Evolutionary conservation across 2,888 invertebrate genomes (phyloP).

Genomic region (Tenodera sinensis): DNA sequence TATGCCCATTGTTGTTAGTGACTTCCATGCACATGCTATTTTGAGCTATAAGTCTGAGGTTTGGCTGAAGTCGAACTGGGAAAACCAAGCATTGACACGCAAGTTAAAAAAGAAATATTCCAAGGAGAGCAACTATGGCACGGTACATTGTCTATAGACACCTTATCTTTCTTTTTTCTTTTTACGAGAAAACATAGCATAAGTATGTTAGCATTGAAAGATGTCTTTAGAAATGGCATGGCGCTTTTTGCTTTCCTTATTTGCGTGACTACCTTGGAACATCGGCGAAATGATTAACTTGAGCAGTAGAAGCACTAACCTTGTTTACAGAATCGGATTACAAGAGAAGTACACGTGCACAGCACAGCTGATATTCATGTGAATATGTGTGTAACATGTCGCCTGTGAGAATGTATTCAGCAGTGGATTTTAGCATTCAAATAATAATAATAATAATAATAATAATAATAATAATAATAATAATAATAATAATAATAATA

Average conservation of each 20-base stretch:
- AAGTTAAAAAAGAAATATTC: background rate
- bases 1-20: too few species aligned
- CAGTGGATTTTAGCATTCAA: too few species aligned
- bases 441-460: too few species aligned
- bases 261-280: background rate
- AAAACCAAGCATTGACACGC: too few species aligned
- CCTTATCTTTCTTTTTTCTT: background rate
- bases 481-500: too few species aligned
- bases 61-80: too few species aligned
- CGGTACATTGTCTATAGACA: background rate
- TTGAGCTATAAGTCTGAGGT: too few species aligned
- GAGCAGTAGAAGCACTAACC: background rate
- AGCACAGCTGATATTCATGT: background rate
- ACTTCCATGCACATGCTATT: too few species aligned
- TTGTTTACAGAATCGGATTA: background rate
- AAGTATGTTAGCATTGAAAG: background rate
- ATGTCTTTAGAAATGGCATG: background rate
- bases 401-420: too few species aligned
- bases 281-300: background rate
- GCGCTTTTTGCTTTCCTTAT: background rate
- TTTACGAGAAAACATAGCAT: background rate
- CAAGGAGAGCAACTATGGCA: background rate
- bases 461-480: too few species aligned
- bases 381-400: too few species aligned
- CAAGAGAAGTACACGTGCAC: background rate